A percentile compares a stretch with the other conserved stretches of the same genome.
Conservation (phyloP, 2,797 vertebrate species). For the Manis javanica region DNA sequence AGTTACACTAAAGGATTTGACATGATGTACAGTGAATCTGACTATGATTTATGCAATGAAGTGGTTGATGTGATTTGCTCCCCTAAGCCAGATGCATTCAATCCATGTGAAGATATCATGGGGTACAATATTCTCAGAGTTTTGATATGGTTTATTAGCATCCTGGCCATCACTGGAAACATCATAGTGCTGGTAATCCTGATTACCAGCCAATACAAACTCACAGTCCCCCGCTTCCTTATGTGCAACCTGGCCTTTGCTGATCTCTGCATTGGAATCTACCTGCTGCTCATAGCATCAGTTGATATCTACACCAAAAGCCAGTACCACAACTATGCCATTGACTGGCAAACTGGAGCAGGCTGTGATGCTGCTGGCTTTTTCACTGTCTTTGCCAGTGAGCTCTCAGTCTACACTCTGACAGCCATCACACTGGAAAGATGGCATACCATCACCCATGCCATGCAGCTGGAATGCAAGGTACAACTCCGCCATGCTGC, state of each 20-base stretch:
- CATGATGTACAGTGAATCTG: conserved; percentile 78
- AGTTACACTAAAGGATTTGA: conserved; percentile 75
- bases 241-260: conserved; percentile 99
- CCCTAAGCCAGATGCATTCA: conserved; percentile 93
- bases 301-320: conserved; percentile 93
- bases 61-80: conserved; percentile 89
- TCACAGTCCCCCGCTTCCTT: conserved; percentile 96
- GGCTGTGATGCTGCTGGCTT: conserved; percentile 95
- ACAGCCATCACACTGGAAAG: conserved; percentile 96
- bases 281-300: conserved; percentile 94
- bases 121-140: conserved; percentile 89
- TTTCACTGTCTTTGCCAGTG: conserved; percentile 97
- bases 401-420: conserved; percentile 96
- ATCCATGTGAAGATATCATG: conserved; percentile 99
- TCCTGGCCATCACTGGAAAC: conserved; percentile 94
- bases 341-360: conserved; percentile 95
- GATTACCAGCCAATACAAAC: conserved; percentile 92
- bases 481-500: conserved; percentile 93
- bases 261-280: conserved; percentile 97
- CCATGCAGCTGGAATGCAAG: conserved; percentile 94
- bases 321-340: conserved; percentile 95
- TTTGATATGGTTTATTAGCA: conserved; percentile 96
- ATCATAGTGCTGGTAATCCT: conserved; percentile 91
- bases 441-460: conserved; percentile 98
- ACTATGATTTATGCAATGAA: conserved; percentile 90